These are phyloP conservation scores for Samia ricini DNA, from an alignment of 1,140 invertebrate genomes.

Conservation along the genomic window DNA sequence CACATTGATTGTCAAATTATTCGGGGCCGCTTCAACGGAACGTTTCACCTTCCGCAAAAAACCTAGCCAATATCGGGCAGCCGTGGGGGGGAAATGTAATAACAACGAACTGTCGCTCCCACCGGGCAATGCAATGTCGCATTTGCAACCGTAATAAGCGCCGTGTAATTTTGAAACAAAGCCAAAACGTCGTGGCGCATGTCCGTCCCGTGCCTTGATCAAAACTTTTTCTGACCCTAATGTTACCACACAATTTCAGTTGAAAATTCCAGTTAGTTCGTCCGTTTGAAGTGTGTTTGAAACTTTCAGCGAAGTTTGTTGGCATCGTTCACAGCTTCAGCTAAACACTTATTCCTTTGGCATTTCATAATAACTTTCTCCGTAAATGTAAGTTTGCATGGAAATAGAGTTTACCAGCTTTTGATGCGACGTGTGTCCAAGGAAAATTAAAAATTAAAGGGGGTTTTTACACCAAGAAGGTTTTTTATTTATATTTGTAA, in stretches of 20 bases:
- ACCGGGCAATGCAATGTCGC: slow-evolving; percentile 10
- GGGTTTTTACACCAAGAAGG: too few relatives aligned
- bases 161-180: slow-evolving; percentile 16
- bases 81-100: slow-evolving; percentile 8
- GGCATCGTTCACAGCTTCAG: neutral
- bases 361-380: neutral
- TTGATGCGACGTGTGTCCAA: too few relatives aligned
- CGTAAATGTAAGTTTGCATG: too few relatives aligned
- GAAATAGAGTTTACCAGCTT: too few relatives aligned
- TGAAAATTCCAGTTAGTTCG: neutral
- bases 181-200: slow-evolving; percentile 8
- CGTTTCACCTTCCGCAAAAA: neutral
- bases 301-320: neutral
- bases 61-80: neutral
- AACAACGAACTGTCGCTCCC: slow-evolving; percentile 6
- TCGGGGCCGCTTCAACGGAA: neutral
- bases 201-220: neutral
- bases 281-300: neutral
- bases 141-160: slow-evolving; percentile 15
- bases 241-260: neutral
- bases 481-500: too few relatives aligned
- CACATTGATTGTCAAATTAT: neutral
- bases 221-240: slow-evolving; percentile 10
- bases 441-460: too few relatives aligned
- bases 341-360: neutral